phyloP scores from a whole-genome alignment of 2,797 vertebrate species.

The Phrynocephalus vlangalii region DNA sequence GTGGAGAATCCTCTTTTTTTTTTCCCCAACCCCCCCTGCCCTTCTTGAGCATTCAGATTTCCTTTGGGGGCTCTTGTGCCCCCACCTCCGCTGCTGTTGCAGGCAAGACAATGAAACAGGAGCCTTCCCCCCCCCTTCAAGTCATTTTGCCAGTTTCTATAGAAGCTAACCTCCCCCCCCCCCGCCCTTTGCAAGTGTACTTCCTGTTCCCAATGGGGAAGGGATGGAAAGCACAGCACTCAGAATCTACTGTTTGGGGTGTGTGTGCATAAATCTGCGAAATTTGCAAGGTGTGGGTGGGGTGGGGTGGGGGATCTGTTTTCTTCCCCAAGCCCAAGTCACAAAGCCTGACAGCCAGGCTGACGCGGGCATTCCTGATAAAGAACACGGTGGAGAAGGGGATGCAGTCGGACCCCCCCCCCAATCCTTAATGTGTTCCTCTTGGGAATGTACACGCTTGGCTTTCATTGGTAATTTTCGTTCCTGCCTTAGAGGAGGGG shows the following conservation, averaged over 20 bases:
- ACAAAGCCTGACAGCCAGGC: too few species aligned
- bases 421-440: neutral
- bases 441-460: constrained; percentile 3
- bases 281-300: neutral
- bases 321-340: too few species aligned
- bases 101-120: neutral
- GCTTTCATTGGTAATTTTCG: constrained; percentile 8
- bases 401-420: neutral
- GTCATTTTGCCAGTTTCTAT: neutral
- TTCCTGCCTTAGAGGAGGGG: neutral
- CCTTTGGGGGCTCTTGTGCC: neutral
- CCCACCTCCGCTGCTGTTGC: neutral
- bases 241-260: neutral
- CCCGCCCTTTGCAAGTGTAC: neutral
- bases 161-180: neutral
- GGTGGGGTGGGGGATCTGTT: neutral
- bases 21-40: neutral
- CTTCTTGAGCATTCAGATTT: constrained; percentile 3
- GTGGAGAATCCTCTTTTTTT: neutral
- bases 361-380: too few species aligned
- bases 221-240: neutral
- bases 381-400: neutral
- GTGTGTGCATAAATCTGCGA: neutral
- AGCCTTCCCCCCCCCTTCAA: neutral
- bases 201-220: neutral